Percentiles rank a stretch among this genome's conserved stretches.
Evolutionary conservation across 2,113 vertebrate species (phyloP).

Genomic region (Maccullochella peelii): DNA sequence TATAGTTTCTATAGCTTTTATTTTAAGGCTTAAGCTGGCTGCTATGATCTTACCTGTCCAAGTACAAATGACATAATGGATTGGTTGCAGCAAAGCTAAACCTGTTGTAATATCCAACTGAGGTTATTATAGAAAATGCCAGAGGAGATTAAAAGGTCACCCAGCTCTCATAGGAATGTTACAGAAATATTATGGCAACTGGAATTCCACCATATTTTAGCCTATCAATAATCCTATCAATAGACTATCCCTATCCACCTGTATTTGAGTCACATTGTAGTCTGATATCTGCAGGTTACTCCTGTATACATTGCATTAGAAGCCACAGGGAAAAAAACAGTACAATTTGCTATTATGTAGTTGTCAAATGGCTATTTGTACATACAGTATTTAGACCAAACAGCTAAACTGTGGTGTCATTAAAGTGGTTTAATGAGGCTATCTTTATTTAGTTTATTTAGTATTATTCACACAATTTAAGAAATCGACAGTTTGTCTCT

Average conservation of each 20-base stretch:
- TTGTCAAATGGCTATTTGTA: not conserved
- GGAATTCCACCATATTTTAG: not conserved
- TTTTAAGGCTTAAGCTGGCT: not conserved
- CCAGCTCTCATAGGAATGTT: not conserved
- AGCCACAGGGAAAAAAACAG: not conserved
- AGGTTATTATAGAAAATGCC: not conserved
- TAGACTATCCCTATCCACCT: not conserved
- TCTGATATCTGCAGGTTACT: not conserved
- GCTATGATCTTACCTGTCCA: not conserved
- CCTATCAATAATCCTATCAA: not conserved
- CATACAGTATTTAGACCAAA: not conserved
- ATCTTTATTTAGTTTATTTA: too few species aligned
- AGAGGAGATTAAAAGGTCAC: not conserved
- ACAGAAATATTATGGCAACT: not conserved
- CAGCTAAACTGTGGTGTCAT: not conserved
- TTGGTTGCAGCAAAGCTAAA: conserved; percentile 13
- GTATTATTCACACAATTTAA: not conserved
- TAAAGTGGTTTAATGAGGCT: not conserved
- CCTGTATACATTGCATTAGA: too few species aligned
- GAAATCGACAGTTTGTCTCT: not conserved
- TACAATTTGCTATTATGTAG: not conserved
- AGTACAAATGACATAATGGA: conserved; percentile 2
- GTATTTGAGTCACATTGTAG: conserved; percentile 9
- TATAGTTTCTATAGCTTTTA: not conserved
- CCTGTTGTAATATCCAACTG: not conserved